Conservation (phyloP, 2,888 invertebrate species). For the Meandrusa payeni region DNA sequence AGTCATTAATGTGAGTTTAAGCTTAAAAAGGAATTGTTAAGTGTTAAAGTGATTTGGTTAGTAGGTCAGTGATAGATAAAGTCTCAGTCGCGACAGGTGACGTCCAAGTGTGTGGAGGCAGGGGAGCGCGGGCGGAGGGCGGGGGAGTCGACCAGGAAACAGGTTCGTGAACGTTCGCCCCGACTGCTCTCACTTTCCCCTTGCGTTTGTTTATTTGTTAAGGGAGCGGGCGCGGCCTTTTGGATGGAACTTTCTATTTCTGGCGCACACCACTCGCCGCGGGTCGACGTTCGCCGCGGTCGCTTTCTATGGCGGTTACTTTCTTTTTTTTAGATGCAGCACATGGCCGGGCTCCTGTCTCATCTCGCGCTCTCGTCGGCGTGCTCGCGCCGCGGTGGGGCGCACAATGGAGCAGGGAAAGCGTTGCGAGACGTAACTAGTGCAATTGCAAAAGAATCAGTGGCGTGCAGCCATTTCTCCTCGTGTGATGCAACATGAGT, state of each 20-base stretch:
- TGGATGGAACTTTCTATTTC: constrained; percentile 77
- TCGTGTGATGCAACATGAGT: constrained; percentile 71
- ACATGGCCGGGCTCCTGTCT: constrained; percentile 48
- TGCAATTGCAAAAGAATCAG: constrained; percentile 68
- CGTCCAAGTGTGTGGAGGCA: constrained; percentile 24
- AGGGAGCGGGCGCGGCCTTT: constrained; percentile 65
- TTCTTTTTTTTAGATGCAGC: constrained; percentile 64
- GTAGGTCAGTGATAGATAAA: constrained; percentile 59
- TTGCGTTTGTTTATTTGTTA: constrained; percentile 72
- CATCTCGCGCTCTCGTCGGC: constrained; percentile 45
- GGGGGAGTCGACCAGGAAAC: constrained; percentile 46
- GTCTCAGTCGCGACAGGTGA: constrained; percentile 44
- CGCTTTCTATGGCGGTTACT: constrained; percentile 77
- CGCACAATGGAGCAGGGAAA: constrained; percentile 68
- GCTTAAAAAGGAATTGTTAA: constrained; percentile 42
- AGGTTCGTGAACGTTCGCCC: constrained; percentile 53
- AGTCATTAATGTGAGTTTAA: constrained; percentile 14
- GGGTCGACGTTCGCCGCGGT: constrained; percentile 69
- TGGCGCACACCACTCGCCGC: constrained; percentile 64
- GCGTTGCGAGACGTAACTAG: constrained; percentile 58
- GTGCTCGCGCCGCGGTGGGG: constrained; percentile 41
- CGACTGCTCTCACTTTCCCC: constrained; percentile 73
- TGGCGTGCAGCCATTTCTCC: constrained; percentile 77
- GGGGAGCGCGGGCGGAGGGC: constrained; percentile 30
- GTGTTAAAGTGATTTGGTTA: constrained; percentile 55